Conservation (phyloP, 2,113 vertebrate species). For the Vulpes vulpes region DNA sequence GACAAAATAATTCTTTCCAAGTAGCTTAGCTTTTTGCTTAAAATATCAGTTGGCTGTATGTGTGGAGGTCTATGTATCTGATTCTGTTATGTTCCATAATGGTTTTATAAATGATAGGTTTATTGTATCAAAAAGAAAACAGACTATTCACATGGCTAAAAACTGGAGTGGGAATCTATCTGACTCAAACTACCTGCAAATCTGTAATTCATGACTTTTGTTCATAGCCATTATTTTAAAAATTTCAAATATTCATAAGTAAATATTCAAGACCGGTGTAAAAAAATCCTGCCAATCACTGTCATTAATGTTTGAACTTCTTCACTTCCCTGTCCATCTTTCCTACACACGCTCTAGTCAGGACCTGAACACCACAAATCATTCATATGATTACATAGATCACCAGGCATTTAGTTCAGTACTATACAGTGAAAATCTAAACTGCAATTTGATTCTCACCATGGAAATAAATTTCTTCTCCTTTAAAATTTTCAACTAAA, state of each 20-base stretch:
- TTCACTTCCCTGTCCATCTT: neutral
- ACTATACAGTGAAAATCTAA: neutral
- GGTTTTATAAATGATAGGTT: neutral
- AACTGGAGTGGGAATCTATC: neutral
- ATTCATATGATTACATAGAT: neutral
- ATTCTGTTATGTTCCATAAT: neutral
- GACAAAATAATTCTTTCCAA: neutral
- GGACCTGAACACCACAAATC: neutral
- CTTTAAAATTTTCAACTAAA: neutral
- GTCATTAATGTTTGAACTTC: neutral
- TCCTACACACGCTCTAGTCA: neutral
- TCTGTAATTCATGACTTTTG: neutral
- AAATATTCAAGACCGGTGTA: neutral
- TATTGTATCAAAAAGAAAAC: neutral
- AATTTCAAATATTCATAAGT: neutral
- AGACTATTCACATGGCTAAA: neutral
- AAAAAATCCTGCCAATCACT: neutral
- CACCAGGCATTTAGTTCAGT: neutral
- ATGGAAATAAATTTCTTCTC: neutral
- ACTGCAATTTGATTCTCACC: neutral
- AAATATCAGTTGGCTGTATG: neutral
- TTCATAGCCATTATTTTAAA: neutral
- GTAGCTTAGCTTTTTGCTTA: neutral
- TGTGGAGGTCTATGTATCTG: neutral
- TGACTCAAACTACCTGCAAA: neutral